These are phyloP conservation scores for Spondyliosoma cantharus DNA, from an alignment of 2,797 vertebrate species.

Conservation along the genomic window DNA sequence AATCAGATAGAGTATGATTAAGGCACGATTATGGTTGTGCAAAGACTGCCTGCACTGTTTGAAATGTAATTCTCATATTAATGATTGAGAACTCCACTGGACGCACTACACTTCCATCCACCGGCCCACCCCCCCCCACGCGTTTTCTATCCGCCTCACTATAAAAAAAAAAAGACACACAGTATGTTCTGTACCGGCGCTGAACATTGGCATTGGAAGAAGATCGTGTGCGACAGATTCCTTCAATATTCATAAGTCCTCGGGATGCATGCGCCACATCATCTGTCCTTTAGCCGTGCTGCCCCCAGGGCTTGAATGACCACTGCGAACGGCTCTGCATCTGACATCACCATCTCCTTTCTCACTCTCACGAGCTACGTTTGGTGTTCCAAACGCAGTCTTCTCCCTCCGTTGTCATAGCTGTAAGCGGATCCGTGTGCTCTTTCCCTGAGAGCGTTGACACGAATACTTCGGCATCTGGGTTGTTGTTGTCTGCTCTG, in stretches of 20 bases:
- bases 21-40: too few relatives aligned
- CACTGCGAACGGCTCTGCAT: neutral
- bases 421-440: conserved; percentile 54
- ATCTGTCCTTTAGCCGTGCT: conserved; percentile 21
- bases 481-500: conserved; percentile 43
- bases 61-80: neutral
- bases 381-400: neutral
- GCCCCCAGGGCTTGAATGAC: conserved; percentile 13
- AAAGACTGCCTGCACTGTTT: neutral
- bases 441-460: conserved; percentile 42
- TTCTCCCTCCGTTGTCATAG: conserved; percentile 1
- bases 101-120: neutral
- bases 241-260: conserved; percentile 51
- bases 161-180: conserved; percentile 23
- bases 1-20: neutral
- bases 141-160: neutral
- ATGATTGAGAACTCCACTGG: neutral
- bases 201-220: conserved; percentile 16
- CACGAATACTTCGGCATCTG: conserved; percentile 58
- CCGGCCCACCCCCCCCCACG: neutral
- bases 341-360: conserved; percentile 11
- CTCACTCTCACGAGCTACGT: neutral
- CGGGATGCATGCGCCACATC: conserved; percentile 18
- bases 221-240: conserved; percentile 43
- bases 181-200: neutral